phyloP scores from a whole-genome alignment of 2,888 invertebrate genomes.

The Apomyelois bistriatella region DNA sequence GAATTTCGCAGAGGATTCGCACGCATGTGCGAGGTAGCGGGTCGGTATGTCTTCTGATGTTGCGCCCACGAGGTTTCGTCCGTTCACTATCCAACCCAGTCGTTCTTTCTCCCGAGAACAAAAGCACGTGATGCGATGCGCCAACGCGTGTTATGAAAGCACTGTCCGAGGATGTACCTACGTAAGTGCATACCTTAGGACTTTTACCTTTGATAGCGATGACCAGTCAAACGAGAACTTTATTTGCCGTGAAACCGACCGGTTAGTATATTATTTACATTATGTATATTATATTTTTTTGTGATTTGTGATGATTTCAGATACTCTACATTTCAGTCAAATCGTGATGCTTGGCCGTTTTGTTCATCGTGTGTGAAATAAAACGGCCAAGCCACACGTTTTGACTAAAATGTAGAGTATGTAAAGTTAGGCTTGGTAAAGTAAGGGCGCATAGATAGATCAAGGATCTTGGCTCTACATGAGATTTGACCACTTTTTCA shows the following conservation, averaged over 20 bases:
- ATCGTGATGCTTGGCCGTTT: too few species aligned
- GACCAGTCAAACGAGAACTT: conserved; percentile 17
- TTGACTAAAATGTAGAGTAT: too few species aligned
- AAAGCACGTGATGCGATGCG: conserved; percentile 49
- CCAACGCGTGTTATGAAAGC: conserved; percentile 52
- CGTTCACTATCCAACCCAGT: conserved; percentile 44
- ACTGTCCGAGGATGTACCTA: conserved; percentile 44
- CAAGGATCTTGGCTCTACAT: too few species aligned
- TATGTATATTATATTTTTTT: too few species aligned
- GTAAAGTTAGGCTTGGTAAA: too few species aligned
- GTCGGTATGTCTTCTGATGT: conserved; percentile 57
- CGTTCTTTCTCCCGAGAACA: conserved; percentile 49
- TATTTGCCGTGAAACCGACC: neutral
- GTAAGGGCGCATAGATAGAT: too few species aligned
- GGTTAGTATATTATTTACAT: too few species aligned
- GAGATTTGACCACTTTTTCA: too few species aligned
- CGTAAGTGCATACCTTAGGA: conserved; percentile 10
- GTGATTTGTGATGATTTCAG: too few species aligned
- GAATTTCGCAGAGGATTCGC: conserved; percentile 32
- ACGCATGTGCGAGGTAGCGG: conserved; percentile 58
- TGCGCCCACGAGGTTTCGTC: conserved; percentile 29
- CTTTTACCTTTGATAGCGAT: conserved; percentile 25
- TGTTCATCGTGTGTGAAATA: too few species aligned
- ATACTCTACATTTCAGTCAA: too few species aligned
- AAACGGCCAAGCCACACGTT: too few species aligned